A percentile compares a stretch with the other conserved stretches of the same genome.
Evolutionary conservation across 2,797 vertebrate genomes (phyloP).

Genomic region (Rhinophrynus dorsalis): DNA sequence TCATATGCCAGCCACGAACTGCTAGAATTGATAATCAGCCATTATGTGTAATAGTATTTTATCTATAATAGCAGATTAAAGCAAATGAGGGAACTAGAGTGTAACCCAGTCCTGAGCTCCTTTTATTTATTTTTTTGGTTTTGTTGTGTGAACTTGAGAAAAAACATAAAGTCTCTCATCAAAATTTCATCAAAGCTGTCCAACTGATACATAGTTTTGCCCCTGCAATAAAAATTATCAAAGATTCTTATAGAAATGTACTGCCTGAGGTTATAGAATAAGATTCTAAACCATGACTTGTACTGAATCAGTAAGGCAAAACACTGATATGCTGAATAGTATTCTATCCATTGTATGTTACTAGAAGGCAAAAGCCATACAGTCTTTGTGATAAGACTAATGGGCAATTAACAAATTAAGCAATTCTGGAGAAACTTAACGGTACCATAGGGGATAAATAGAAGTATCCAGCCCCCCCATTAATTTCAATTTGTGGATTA

Average conservation of each 20-base stretch:
- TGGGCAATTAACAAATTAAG: no score
- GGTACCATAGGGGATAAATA: no score
- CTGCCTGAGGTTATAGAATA: neutral
- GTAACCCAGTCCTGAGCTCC: neutral
- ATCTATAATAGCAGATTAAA: neutral
- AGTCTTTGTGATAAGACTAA: no score
- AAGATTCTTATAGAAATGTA: neutral
- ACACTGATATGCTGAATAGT: neutral
- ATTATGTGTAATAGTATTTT: neutral
- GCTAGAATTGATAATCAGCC: neutral
- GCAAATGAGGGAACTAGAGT: neutral
- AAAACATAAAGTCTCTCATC: neutral
- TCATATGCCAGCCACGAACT: neutral
- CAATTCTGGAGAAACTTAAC: no score
- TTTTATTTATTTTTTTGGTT: neutral
- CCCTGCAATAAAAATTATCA: neutral
- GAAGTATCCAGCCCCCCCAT: no score
- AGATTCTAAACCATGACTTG: neutral
- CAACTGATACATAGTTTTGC: neutral
- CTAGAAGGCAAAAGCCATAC: no score
- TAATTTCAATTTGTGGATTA: no score
- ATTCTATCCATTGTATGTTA: neutral
- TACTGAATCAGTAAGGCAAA: neutral
- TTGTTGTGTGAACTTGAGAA: slow-evolving; percentile 1
- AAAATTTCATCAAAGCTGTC: neutral